Evolutionary conservation across 2,113 vertebrate species (phyloP).

Genomic region (Chauna torquata): DNA sequence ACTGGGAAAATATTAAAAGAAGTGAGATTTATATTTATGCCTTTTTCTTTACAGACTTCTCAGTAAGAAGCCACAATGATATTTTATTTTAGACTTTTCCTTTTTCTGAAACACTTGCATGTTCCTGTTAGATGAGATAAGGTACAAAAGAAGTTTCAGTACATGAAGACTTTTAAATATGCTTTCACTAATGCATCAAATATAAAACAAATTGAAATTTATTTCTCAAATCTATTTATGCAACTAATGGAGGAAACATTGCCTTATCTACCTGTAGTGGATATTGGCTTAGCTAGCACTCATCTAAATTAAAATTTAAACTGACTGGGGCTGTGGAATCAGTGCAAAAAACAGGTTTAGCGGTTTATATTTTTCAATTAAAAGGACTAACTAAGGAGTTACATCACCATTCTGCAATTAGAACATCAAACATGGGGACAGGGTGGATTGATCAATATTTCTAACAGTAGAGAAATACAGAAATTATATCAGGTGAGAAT

Average conservation of each 20-base stretch:
- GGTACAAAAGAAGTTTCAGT: background rate
- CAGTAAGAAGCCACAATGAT: background rate
- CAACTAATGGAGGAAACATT: background rate
- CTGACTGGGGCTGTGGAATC: background rate
- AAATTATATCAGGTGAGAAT: background rate
- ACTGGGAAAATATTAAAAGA: background rate
- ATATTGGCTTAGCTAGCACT: background rate
- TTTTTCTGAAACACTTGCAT: background rate
- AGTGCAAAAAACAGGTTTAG: background rate
- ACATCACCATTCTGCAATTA: background rate
- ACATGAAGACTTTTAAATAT: background rate
- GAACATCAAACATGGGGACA: background rate
- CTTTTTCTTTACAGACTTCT: background rate
- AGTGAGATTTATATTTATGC: background rate
- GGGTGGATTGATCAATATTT: background rate
- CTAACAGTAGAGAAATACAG: background rate
- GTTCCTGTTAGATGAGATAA: background rate
- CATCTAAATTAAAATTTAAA: background rate
- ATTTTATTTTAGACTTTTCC: background rate
- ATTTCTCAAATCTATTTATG: background rate
- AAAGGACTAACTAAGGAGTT: background rate
- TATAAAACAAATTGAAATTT: background rate
- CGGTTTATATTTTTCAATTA: background rate
- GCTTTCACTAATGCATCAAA: background rate
- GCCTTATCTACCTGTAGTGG: background rate